phyloP scores from a whole-genome alignment of 2,888 invertebrate genomes.

The Steinernema carpocapsae region DNA sequence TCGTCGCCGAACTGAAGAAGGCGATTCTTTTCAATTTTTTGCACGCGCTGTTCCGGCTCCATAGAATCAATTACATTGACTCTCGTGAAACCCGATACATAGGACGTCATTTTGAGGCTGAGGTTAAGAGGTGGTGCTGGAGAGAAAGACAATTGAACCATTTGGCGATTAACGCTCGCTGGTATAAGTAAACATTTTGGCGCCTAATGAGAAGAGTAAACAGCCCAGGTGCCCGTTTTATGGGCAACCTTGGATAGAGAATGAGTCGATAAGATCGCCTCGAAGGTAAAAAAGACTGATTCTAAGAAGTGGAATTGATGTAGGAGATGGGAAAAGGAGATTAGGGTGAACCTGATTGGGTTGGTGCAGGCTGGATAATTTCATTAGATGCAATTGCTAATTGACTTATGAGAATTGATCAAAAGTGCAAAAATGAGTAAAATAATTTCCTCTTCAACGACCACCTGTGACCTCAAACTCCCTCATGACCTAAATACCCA shows the following conservation, averaged over 20 bases:
- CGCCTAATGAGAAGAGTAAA: conserved; percentile 15
- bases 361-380: not conserved
- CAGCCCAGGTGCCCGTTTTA: not conserved
- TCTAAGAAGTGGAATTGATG: conserved; percentile 12
- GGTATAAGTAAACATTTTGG: not conserved
- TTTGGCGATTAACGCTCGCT: conserved; percentile 20
- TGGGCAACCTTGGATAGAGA: conserved; percentile 27
- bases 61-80: conserved; percentile 13
- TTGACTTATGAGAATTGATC: not conserved
- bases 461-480: not conserved
- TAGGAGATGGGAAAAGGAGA: conserved; percentile 2
- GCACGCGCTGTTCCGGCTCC: too few relatives aligned
- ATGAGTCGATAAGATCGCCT: conserved; percentile 15
- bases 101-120: not conserved
- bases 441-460: not conserved
- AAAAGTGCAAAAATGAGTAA: not conserved
- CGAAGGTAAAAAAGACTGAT: not conserved
- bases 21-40: conserved; percentile 12
- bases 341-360: not conserved
- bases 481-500: not conserved
- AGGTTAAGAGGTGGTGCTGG: too few relatives aligned
- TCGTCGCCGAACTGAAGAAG: not conserved
- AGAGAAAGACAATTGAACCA: not conserved
- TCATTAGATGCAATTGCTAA: not conserved
- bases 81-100: conserved; percentile 1